phyloP scores from a whole-genome alignment of 2,888 invertebrate species.

The Eupithecia insigniata region DNA sequence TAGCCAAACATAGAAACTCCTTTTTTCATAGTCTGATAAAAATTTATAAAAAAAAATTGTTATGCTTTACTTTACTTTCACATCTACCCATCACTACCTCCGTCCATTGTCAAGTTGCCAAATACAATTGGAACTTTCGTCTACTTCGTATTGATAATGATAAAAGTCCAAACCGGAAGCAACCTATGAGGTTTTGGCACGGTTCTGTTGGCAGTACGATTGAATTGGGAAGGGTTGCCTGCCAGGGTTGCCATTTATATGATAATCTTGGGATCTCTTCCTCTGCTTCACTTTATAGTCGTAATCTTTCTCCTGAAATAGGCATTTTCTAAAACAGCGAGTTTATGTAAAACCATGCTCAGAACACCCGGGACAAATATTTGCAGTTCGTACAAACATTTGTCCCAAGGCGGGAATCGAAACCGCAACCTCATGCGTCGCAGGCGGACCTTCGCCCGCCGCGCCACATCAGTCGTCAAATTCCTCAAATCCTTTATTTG shows the following conservation, averaged over 20 bases:
- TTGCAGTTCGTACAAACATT: too few relatives aligned
- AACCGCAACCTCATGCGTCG: too few relatives aligned
- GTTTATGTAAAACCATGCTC: background rate
- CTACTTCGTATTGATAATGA: slow-evolving; percentile 11
- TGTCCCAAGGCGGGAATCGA: too few relatives aligned
- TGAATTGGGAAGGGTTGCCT: slow-evolving; percentile 1
- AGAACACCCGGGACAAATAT: too few relatives aligned
- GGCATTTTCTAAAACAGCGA: background rate
- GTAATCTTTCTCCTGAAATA: background rate
- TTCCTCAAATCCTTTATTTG: too few relatives aligned
- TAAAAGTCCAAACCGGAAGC: slow-evolving; percentile 5
- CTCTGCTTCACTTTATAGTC: background rate
- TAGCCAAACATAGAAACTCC: too few relatives aligned
- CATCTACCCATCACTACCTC: background rate
- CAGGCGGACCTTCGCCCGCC: too few relatives aligned
- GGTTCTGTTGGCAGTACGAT: slow-evolving; percentile 7
- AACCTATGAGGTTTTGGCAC: slow-evolving; percentile 16
- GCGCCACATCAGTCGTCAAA: too few relatives aligned
- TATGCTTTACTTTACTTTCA: background rate
- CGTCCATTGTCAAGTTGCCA: slow-evolving; percentile 20
- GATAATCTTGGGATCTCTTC: background rate
- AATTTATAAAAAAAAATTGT: background rate
- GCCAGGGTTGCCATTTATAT: slow-evolving; percentile 4
- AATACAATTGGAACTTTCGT: slow-evolving; percentile 9
- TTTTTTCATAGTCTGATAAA: too few relatives aligned